phyloP scores from a whole-genome alignment of 2,113 vertebrate genomes.

The Thinocorus orbignyianus region DNA sequence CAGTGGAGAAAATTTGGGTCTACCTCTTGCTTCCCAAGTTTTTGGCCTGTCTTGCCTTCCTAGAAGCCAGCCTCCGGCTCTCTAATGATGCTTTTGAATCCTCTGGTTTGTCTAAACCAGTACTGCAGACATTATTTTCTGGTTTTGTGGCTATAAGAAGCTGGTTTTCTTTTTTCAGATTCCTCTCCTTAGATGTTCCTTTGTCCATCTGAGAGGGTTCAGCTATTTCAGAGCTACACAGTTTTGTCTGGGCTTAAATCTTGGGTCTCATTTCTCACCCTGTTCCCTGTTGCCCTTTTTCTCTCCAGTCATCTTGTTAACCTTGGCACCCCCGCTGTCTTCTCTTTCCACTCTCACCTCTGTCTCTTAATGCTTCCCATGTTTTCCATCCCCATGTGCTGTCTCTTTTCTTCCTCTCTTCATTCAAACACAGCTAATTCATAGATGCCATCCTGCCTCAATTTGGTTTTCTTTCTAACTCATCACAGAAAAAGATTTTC shows the following conservation, averaged over 20 bases:
- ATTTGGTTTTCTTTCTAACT: background rate
- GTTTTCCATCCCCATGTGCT: background rate
- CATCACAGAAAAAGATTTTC: background rate
- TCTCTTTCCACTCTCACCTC: background rate
- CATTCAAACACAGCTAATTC: background rate
- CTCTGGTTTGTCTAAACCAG: background rate
- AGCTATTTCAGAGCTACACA: rapidly evolving
- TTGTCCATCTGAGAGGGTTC: background rate
- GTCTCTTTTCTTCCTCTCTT: background rate
- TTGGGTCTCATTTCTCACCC: background rate
- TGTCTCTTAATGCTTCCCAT: rapidly evolving
- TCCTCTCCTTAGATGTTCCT: background rate
- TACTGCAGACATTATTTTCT: background rate
- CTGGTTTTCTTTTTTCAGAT: background rate
- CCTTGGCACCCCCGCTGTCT: background rate
- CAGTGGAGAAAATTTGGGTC: background rate
- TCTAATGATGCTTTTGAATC: background rate
- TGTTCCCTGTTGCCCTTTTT: background rate
- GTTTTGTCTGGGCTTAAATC: background rate
- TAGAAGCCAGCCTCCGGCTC: background rate
- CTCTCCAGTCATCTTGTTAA: background rate
- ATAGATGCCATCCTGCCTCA: rapidly evolving
- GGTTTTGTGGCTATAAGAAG: background rate
- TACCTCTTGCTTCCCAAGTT: background rate
- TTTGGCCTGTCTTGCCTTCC: background rate